These are phyloP conservation scores for Adelges cooleyi DNA, from an alignment of 1,140 invertebrate genomes.

Conservation along the genomic window DNA sequence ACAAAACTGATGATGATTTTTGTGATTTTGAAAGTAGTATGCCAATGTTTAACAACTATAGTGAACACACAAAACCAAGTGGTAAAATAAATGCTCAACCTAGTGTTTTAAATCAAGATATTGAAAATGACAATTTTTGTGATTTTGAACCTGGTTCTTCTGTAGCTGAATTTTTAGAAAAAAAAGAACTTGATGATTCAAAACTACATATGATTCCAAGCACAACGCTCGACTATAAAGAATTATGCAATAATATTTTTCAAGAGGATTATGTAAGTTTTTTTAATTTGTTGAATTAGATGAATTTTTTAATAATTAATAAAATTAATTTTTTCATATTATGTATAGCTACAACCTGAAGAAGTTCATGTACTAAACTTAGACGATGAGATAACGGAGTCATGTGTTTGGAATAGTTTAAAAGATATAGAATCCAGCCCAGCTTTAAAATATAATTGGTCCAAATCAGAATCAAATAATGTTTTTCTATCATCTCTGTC, in stretches of 20 bases:
- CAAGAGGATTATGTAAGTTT: conserved; percentile 5
- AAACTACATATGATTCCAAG: neutral
- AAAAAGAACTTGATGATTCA: neutral
- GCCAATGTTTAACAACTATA: neutral
- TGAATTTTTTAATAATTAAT: too few relatives aligned
- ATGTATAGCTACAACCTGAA: neutral
- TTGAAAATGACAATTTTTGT: neutral
- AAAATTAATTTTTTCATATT: too few relatives aligned
- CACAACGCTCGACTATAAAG: neutral
- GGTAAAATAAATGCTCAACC: too few relatives aligned
- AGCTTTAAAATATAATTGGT: conserved; percentile 58
- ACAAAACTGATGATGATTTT: neutral
- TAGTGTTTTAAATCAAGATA: neutral
- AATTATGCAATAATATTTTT: conserved; percentile 2
- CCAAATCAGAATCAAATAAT: conserved; percentile 55
- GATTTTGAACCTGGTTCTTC: neutral
- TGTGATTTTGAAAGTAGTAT: neutral
- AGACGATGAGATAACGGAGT: conserved; percentile 41
- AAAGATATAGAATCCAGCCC: conserved; percentile 54
- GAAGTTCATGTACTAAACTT: conserved; percentile 19
- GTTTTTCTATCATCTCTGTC: conserved; percentile 55
- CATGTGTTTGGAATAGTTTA: conserved; percentile 43
- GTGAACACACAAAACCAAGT: too few relatives aligned
- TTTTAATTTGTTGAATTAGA: too few relatives aligned
- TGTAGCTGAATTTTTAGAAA: neutral